Base-by-base conservation (phyloP, 37 sponge, comb jelly and placozoan species). In the Haliclona indistincta region DNA sequence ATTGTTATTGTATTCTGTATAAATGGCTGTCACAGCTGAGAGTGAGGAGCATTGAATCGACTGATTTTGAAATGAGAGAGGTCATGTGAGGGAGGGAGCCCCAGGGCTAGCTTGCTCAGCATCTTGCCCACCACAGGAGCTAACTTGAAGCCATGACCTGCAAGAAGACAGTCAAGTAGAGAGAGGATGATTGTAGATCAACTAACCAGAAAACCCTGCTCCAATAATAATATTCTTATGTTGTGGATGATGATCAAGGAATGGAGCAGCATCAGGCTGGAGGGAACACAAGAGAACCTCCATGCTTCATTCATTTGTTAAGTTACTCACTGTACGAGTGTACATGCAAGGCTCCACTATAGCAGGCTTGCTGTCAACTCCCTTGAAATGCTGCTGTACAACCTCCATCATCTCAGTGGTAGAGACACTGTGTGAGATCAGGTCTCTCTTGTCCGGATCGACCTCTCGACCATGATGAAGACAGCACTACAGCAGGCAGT, bases 61-160 rank as follows among this genome's bases (percentile, higher is more conserved):
- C 11, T 29, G 40, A 55, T 19, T 49, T 41, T 79, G 64, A 91
- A 91, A 38, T 87, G 91, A 58, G 81, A 53, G 30, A 91, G 70
- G 63, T 86, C 71, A 63, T 86, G 86, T 0, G 81, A 76, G 4
- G 79, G 62, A 38, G 82, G 62, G 35, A 40, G 51, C 15, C 73
- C 83, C 79, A 86, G 65, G n/a, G 75, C 83, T 29, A 91, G 56
- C 34, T 85, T 74, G 38, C 67, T 43, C 44, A 91, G 71, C 65
- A 91, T 67, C 83, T 82, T 81, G 33, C 91, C 91, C 29, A 91
- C 64, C 43, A 91, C 81, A 54, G 91, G 91, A 51, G 79, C 77
- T 53, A 91, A 47, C 49, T 91, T 91, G 83, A 91, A 91, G 30
- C 91, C 91, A 82, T 91, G 87, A 74, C 91, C 91, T 91, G 43